Evolutionary conservation across 2,113 vertebrate genomes (phyloP).

Genomic region (Myotis lucifugus): DNA sequence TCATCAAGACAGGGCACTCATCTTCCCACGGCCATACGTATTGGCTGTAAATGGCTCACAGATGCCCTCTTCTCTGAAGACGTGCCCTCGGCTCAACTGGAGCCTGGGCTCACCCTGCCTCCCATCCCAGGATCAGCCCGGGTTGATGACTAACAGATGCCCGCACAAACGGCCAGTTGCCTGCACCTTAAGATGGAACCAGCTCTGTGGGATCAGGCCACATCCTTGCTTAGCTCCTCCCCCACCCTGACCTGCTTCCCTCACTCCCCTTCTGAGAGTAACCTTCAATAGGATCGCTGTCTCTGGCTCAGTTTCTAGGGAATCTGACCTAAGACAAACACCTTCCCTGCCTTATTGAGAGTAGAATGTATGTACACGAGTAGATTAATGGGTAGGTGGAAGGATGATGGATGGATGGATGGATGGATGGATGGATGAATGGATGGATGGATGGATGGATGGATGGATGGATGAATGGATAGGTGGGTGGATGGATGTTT

Average conservation of each 20-base stretch:
- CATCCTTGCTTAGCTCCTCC: not conserved
- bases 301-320: not conserved
- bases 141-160: not conserved
- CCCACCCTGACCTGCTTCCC: not conserved
- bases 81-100: not conserved
- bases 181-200: not conserved
- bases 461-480: too few relatives aligned
- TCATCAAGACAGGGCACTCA: not conserved
- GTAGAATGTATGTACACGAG: not conserved
- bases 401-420: not conserved
- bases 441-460: too few relatives aligned
- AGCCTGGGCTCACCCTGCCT: not conserved
- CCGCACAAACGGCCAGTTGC: not conserved
- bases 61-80: not conserved
- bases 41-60: not conserved
- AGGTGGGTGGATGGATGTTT: not conserved
- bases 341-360: not conserved
- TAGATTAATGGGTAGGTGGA: not conserved
- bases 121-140: not conserved
- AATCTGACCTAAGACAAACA: not conserved
- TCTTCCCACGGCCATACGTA: not conserved
- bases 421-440: not conserved
- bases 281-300: not conserved
- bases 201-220: too few relatives aligned
- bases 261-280: not conserved